phyloP scores from a whole-genome alignment of 2,888 invertebrate genomes.

The Chaetogeoica ovagalla region DNA sequence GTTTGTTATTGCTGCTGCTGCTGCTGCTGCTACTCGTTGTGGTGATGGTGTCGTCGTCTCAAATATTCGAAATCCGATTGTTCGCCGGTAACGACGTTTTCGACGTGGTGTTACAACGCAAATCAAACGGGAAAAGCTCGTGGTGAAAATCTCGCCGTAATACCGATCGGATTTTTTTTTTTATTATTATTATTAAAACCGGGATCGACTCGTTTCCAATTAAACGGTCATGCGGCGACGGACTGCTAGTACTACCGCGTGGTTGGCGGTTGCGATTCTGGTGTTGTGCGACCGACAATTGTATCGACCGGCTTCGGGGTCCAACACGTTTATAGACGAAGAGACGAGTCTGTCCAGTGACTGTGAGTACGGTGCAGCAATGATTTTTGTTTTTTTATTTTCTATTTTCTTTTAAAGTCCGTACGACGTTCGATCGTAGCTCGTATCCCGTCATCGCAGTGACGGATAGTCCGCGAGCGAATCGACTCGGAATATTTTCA shows the following conservation, averaged over 20 bases:
- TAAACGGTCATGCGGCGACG: neutral
- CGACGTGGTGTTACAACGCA: neutral
- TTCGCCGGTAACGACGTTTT: neutral
- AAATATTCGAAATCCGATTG: neutral
- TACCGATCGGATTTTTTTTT: too few species aligned
- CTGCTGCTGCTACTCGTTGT: neutral
- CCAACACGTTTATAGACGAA: conserved; percentile 45
- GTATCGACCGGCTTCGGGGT: neutral
- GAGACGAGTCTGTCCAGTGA: conserved; percentile 32
- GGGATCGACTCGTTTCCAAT: too few species aligned
- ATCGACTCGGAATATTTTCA: too few species aligned
- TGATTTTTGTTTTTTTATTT: neutral
- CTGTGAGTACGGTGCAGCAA: conserved; percentile 17
- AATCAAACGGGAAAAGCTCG: too few species aligned
- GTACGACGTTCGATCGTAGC: too few species aligned
- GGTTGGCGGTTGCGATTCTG: neutral
- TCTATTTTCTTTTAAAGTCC: too few species aligned
- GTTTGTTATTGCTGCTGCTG: neutral
- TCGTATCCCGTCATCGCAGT: too few species aligned
- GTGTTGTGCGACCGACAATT: neutral
- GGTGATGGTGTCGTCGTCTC: neutral
- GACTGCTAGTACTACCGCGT: neutral
- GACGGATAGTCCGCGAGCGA: too few species aligned
- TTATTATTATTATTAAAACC: too few species aligned
- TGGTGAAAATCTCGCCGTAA: too few species aligned